A percentile compares a stretch with the other conserved stretches of the same genome.
These are phyloP conservation scores for Ptychodera flava DNA, from an alignment of 35 echinoderm and acorn worm genomes.

Conservation along the genomic window DNA sequence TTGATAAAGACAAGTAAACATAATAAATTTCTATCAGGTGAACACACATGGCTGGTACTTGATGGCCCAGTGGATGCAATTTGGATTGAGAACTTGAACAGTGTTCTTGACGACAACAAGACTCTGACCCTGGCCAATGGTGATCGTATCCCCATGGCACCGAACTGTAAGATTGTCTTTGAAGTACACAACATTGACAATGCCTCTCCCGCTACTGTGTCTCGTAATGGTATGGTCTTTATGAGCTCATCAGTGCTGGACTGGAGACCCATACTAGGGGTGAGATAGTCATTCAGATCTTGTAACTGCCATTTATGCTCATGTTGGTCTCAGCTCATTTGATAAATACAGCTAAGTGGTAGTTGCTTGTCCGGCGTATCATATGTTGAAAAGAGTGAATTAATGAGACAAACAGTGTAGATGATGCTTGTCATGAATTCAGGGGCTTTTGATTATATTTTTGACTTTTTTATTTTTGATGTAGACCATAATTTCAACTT, in stretches of 20 bases:
- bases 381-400: too few relatives aligned
- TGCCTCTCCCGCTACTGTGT: conserved; percentile 92
- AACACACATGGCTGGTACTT: conserved; percentile 91
- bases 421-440: too few relatives aligned
- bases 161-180: conserved; percentile 95
- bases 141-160: conserved; percentile 93
- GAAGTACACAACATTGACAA: conserved; percentile 99
- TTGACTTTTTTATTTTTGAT: too few relatives aligned
- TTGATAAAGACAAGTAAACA: too few relatives aligned
- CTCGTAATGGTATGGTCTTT: conserved; percentile 98
- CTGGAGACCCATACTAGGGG: conserved; percentile 49
- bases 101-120: conserved; percentile 94
- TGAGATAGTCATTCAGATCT: not conserved
- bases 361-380: too few relatives aligned
- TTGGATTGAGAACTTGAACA: conserved; percentile 99
- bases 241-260: conserved; percentile 93
- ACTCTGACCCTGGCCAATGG: conserved; percentile 92
- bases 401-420: too few relatives aligned
- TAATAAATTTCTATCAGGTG: conserved; percentile 43
- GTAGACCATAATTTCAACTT: too few relatives aligned
- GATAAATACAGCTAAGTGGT: too few relatives aligned
- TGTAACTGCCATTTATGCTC: too few relatives aligned
- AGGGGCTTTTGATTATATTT: too few relatives aligned
- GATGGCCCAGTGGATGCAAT: conserved; percentile 98
- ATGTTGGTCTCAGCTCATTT: too few relatives aligned